Base-by-base conservation (phyloP, 2,113 vertebrate genomes). In the Strix uralensis region DNA sequence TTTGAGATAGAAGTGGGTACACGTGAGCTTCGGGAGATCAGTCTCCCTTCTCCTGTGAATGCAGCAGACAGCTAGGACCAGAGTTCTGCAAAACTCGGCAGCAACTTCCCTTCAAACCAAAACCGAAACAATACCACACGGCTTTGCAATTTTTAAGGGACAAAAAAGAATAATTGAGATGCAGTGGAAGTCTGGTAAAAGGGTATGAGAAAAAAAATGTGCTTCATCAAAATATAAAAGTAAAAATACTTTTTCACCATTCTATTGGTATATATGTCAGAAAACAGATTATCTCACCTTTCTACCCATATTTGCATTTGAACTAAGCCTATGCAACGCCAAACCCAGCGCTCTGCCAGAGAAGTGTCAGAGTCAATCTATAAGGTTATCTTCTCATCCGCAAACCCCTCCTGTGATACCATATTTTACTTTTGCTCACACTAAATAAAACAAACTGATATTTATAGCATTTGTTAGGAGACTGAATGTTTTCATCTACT, bases 401-500 rank as follows among this genome's bases (percentile, higher is more conserved):
- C 78, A 90, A 11, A 18, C 22, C 49, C 54, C 57, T 86, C 78
- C 52, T 15, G 16, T 4, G 9, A 67, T 40, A 32, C 19, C 10
- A 1, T 26, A 70, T 30, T 93, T 83, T 61, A 85, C 74, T 96
- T 81, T 32, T 85, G 66, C 94, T 82, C 62, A 21, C 20, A 66
- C 66, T 75, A 94, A 92, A 90, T 58, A 85, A 81, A 94, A 82
- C 4, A 11, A 81, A 85, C 25, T 49, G 66, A 15, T 69, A 94
- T 93, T 96, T 93, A 94, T 46, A 92, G 94, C 84, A 25, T 86
- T 89, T 81, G 65, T 95, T 77, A 87, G 9, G 47, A 87, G 49
- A 65, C 44, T 54, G 66, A 47, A 70, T 80, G 90, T 93, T 96
- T 91, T 88, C 66, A 85, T 54, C 74, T 52, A 57, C 78, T 85